These are phyloP conservation scores for Chromobotia macracanthus DNA, from an alignment of 2,797 vertebrate genomes.

Conservation along the genomic window DNA sequence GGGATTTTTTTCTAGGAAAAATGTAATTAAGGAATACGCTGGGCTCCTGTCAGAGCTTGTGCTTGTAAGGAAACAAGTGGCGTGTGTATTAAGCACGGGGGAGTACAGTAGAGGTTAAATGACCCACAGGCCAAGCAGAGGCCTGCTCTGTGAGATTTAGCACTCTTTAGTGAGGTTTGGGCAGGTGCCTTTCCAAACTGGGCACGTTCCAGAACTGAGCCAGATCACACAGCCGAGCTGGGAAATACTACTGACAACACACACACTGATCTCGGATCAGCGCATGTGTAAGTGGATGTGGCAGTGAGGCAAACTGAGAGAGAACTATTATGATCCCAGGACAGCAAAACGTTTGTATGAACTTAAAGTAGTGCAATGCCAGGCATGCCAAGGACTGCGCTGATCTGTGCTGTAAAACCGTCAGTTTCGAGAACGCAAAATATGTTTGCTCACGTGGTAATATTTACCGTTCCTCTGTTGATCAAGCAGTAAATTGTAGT, in stretches of 20 bases:
- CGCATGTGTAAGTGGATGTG: background rate
- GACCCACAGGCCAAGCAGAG: constrained; percentile 55
- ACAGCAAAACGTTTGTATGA: background rate
- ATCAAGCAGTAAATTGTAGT: constrained; percentile 27
- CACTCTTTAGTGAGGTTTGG: constrained; percentile 48
- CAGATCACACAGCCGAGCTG: constrained; percentile 37
- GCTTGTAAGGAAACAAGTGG: constrained; percentile 66
- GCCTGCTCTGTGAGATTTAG: constrained; percentile 33
- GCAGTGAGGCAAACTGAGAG: background rate
- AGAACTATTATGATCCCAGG: background rate
- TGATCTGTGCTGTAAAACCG: constrained; percentile 5
- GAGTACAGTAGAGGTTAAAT: constrained; percentile 64
- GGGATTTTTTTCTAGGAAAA: constrained; percentile 44
- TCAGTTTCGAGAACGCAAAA: background rate
- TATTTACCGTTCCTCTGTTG: constrained; percentile 31
- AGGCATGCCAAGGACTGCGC: background rate
- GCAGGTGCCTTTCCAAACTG: constrained; percentile 57
- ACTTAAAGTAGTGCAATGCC: background rate
- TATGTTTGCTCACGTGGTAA: constrained; percentile 4
- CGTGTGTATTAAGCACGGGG: constrained; percentile 58
- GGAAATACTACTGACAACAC: constrained; percentile 5
- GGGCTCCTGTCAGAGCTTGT: constrained; percentile 38
- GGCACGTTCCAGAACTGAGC: constrained; percentile 35
- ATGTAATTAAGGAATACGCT: constrained; percentile 57
- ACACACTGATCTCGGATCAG: constrained; percentile 9